These are phyloP conservation scores for Chelonus insularis DNA, from an alignment of 1,140 invertebrate genomes.

Conservation along the genomic window DNA sequence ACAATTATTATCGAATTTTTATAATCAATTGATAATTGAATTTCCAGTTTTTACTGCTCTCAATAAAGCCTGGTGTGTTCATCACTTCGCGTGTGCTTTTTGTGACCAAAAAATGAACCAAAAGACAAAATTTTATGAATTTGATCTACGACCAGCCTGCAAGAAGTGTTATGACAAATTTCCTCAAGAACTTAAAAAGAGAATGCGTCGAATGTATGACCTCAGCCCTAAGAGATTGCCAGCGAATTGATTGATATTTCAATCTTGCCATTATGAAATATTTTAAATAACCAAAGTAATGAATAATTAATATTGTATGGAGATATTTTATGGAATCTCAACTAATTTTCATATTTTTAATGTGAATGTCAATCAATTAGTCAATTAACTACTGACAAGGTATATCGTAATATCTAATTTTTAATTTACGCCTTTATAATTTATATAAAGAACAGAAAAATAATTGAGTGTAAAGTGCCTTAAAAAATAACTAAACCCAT, in stretches of 20 bases:
- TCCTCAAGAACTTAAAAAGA: slow-evolving; percentile 89
- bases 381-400: no score
- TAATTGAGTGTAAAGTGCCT: neutral
- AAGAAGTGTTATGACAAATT: slow-evolving; percentile 98
- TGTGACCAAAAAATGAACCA: slow-evolving; percentile 98
- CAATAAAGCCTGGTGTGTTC: slow-evolving; percentile 99
- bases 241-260: slow-evolving; percentile 41
- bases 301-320: neutral
- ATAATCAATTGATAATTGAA: no score
- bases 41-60: slow-evolving; percentile 91
- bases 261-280: slow-evolving; percentile 18
- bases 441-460: no score
- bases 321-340: neutral
- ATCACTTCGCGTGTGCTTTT: slow-evolving; percentile 98
- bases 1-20: no score
- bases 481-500: slow-evolving; percentile 15
- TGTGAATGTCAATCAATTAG: no score
- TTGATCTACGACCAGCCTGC: slow-evolving; percentile 97
- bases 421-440: no score
- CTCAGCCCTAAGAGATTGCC: slow-evolving; percentile 64
- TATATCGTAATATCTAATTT: no score
- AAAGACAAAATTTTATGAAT: slow-evolving; percentile 99
- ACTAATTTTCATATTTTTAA: no score
- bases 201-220: slow-evolving; percentile 79
- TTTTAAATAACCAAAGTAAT: slow-evolving; percentile 34